Evolutionary conservation across 2,888 invertebrate genomes (phyloP).

Genomic region (Flexamia atlantica): DNA sequence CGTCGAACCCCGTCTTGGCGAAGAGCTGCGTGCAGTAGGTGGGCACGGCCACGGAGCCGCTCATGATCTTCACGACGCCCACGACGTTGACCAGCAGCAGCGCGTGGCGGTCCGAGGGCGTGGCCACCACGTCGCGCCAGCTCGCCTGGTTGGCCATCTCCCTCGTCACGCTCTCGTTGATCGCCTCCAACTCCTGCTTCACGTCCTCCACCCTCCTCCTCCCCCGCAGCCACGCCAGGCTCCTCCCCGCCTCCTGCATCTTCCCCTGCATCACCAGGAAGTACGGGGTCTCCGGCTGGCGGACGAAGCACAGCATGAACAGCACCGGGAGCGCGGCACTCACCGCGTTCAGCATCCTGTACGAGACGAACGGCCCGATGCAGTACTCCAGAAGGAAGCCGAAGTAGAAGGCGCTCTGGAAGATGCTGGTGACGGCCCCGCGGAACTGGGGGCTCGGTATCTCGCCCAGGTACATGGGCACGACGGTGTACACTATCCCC

Average conservation of each 20-base stretch:
- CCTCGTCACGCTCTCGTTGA: constrained; percentile 46
- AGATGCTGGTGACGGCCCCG: constrained; percentile 67
- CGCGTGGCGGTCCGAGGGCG: constrained; percentile 55
- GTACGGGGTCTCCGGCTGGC: constrained; percentile 81
- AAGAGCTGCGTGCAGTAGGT: constrained; percentile 67
- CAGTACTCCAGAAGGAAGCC: constrained; percentile 66
- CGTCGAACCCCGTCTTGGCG: constrained; percentile 49
- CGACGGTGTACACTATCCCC: constrained; percentile 67
- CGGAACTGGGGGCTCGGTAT: constrained; percentile 66
- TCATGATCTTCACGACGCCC: constrained; percentile 62
- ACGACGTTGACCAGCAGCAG: constrained; percentile 65
- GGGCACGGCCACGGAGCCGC: constrained; percentile 65
- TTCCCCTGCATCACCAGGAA: constrained; percentile 78
- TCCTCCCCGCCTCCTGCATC: constrained; percentile 69
- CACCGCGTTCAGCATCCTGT: constrained; percentile 73
- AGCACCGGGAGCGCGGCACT: constrained; percentile 76
- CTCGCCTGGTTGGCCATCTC: constrained; percentile 59
- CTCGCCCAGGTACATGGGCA: constrained; percentile 68
- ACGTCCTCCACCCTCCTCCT: constrained; percentile 48
- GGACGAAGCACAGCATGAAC: constrained; percentile 76
- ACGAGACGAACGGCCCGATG: constrained; percentile 72
- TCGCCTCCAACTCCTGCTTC: constrained; percentile 56
- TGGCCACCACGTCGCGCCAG: constrained; percentile 63
- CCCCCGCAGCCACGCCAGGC: constrained; percentile 60
- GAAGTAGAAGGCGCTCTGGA: constrained; percentile 66